Base-by-base conservation (phyloP, 2,888 invertebrate genomes). In the Druceiella hillmani region DNA sequence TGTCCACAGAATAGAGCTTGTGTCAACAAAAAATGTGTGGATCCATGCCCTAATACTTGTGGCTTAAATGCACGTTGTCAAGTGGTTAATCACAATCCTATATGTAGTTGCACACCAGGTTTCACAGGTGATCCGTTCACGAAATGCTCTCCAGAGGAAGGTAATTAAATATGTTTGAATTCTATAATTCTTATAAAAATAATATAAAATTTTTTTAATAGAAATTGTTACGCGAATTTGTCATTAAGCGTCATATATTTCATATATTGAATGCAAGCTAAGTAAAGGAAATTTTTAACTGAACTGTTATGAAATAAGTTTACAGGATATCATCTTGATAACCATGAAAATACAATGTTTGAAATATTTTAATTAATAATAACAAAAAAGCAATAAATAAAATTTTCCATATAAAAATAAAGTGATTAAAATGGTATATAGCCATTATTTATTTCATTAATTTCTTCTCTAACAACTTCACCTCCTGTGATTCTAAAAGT, bases 1-100 rank as follows among this genome's bases (percentile, higher is more conserved):
- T 90, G 90, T 55, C 70, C 84, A 2, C 83, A 86, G 64, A 76
- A 86, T 55, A 80, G 78, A 57, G 87, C 86, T 9, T 91, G 91
- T 56, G 78, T 87, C 34, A 82, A 81, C 50, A 83, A 83, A 53
- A 85, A 84, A 62, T 91, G 89, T 54, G 64, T 77, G 42, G 84
- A 89, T 59, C 89, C 89, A 6, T 89, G 89, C 55, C 81, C 83
- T 12, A 84, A 85, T 46, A 81, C 84, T 9, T 90, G 89, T 55
- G 89, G 89, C 27, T 62, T 79, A 31, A 86, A 88, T 54, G 87
- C 89, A 17, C 78, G 83, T 45, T 91, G 91, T 55, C 81, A 83
- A 64, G 86, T 87, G 32, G 79, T 87, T 35, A 87, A 88, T 51
- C 91, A 91, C 56, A 87, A 87, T 58, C 88, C 90, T 20, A 84